phyloP scores from a whole-genome alignment of 2,113 vertebrate genomes.

The Hemibagrus wyckioides region DNA sequence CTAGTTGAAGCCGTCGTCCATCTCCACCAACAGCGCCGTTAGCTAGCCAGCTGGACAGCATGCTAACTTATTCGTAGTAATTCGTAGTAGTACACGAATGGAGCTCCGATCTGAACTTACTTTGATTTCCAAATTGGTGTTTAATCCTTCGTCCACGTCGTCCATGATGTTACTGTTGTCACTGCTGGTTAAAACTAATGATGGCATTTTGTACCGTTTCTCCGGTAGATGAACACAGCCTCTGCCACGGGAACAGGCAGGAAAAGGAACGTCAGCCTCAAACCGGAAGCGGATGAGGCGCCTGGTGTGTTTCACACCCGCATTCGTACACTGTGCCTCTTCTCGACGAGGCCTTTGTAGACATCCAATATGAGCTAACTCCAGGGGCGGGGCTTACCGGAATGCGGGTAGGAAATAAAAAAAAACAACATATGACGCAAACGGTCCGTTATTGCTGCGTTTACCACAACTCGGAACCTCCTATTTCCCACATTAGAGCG shows the following conservation, averaged over 20 bases:
- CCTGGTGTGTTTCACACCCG: not conserved
- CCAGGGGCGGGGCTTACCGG: not conserved
- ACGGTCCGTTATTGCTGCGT: not conserved
- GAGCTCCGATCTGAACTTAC: not conserved
- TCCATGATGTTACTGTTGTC: not conserved
- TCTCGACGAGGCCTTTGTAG: no score
- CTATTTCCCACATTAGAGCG: no score
- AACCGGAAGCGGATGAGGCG: not conserved
- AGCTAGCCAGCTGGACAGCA: not conserved
- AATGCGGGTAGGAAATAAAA: conserved; percentile 9
- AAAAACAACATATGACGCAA: not conserved
- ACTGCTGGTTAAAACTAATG: not conserved
- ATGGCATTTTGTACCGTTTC: conserved; percentile 17
- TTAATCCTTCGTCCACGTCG: not conserved
- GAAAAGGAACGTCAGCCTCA: conserved; percentile 13
- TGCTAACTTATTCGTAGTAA: not conserved
- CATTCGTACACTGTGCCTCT: no score
- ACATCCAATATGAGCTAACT: not conserved
- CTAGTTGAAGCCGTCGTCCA: not conserved
- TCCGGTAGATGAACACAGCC: conserved; percentile 27
- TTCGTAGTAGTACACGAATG: no score
- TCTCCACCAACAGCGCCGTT: not conserved
- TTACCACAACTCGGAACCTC: not conserved
- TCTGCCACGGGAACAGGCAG: conserved; percentile 25
- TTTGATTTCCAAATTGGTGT: conserved; percentile 3